These are phyloP conservation scores for Copsychus sechellarum DNA, from an alignment of 2,113 vertebrate species.

Conservation along the genomic window DNA sequence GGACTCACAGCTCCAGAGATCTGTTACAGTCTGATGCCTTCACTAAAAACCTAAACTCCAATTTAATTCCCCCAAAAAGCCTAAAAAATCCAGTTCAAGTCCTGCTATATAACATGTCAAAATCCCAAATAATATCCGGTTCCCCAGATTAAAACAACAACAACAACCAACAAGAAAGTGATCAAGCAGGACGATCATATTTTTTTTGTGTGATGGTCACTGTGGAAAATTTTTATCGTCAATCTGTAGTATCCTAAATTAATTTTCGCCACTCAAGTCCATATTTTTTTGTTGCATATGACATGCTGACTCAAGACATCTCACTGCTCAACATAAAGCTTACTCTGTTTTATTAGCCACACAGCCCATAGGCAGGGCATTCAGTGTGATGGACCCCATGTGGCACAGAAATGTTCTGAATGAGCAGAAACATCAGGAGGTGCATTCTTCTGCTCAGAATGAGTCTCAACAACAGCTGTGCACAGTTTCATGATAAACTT, in stretches of 20 bases:
- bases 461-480: conserved; percentile 18
- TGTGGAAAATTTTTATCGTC: neutral
- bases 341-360: neutral
- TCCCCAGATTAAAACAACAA: neutral
- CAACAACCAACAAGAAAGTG: neutral
- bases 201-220: neutral
- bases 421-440: conserved; percentile 44
- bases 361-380: neutral
- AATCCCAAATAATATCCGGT: neutral
- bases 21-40: neutral
- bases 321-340: conserved; percentile 22
- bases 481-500: conserved; percentile 8
- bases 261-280: neutral
- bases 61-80: neutral
- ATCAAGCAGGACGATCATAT: rapidly evolving
- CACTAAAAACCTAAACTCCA: neutral
- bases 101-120: neutral
- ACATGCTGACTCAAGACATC: conserved; percentile 5
- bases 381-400: neutral
- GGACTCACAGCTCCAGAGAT: neutral
- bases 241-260: neutral
- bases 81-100: neutral
- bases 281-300: neutral
- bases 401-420: conserved; percentile 39
- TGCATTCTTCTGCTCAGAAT: conserved; percentile 41